A percentile compares a stretch with the other conserved stretches of the same genome.
These are phyloP conservation scores for Mustelus asterias DNA, from an alignment of 2,113 vertebrate genomes.

Conservation along the genomic window DNA sequence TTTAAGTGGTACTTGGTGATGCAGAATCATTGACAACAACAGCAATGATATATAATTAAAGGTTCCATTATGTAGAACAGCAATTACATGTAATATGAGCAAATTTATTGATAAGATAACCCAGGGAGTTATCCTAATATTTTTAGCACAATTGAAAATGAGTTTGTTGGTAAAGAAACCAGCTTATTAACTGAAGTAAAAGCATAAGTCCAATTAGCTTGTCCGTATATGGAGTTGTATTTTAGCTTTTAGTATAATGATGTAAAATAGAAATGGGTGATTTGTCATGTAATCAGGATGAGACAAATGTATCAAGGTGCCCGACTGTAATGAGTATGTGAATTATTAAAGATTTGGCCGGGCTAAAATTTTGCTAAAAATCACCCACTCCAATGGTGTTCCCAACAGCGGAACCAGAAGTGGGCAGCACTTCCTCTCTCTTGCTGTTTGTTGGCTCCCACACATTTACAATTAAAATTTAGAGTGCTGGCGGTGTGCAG, in stretches of 20 bases:
- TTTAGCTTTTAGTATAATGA: background rate
- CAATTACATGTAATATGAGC: background rate
- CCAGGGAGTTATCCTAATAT: background rate
- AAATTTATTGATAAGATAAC: constrained; percentile 13
- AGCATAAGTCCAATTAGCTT: background rate
- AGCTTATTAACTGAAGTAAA: background rate
- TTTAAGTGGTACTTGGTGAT: background rate
- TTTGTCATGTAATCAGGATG: background rate
- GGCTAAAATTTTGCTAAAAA: background rate
- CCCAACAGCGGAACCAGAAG: too few relatives aligned
- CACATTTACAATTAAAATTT: too few relatives aligned
- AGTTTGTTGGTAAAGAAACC: background rate
- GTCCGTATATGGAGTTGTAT: background rate
- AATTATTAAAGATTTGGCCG: background rate
- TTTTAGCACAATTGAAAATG: background rate
- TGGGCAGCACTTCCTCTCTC: too few relatives aligned
- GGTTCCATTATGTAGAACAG: background rate
- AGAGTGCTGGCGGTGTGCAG: too few relatives aligned
- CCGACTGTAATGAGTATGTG: background rate
- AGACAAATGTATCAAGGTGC: background rate
- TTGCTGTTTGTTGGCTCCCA: too few relatives aligned
- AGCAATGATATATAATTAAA: background rate
- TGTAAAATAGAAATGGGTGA: background rate
- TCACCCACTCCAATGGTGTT: too few relatives aligned
- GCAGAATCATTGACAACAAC: background rate